Conservation (phyloP, 2,888 invertebrate species). For the Lithophane semibrunnea region DNA sequence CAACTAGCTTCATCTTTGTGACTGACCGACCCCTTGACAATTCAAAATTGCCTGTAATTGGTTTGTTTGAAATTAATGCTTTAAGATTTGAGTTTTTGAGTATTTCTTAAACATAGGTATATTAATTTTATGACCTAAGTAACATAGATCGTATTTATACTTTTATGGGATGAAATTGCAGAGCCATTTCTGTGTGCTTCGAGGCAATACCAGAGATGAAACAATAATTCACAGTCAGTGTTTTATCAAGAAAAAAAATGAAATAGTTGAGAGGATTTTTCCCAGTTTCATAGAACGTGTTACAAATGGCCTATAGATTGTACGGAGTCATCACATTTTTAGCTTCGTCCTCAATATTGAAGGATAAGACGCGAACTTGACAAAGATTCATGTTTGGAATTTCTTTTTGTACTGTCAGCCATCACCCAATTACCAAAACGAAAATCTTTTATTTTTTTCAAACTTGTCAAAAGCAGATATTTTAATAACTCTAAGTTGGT, state of each 20-base stretch:
- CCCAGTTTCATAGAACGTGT: conserved; percentile 29
- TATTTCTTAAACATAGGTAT: too few relatives aligned
- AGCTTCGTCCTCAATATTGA: conserved; percentile 35
- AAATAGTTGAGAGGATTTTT: conserved; percentile 11
- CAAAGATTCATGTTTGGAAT: conserved; percentile 51
- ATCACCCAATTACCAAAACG: conserved; percentile 55
- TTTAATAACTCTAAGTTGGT: conserved; percentile 64
- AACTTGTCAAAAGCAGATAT: conserved; percentile 67
- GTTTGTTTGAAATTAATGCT: too few relatives aligned
- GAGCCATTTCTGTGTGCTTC: not conserved
- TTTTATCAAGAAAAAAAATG: conserved; percentile 7
- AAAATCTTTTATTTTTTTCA: conserved; percentile 49
- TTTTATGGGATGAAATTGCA: too few relatives aligned
- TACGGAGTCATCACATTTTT: conserved; percentile 40
- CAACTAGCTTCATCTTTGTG: too few relatives aligned
- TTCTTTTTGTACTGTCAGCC: conserved; percentile 33
- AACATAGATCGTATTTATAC: not conserved
- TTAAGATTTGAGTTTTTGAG: too few relatives aligned
- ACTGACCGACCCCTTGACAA: too few relatives aligned
- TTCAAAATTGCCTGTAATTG: too few relatives aligned
- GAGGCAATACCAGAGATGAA: not conserved
- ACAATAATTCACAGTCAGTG: conserved; percentile 7
- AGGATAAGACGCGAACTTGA: conserved; percentile 33
- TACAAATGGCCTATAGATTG: conserved; percentile 28
- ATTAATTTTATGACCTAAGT: not conserved